Conservation (phyloP, 2,113 vertebrate species). For the Ptychochromis oligacanthus region DNA sequence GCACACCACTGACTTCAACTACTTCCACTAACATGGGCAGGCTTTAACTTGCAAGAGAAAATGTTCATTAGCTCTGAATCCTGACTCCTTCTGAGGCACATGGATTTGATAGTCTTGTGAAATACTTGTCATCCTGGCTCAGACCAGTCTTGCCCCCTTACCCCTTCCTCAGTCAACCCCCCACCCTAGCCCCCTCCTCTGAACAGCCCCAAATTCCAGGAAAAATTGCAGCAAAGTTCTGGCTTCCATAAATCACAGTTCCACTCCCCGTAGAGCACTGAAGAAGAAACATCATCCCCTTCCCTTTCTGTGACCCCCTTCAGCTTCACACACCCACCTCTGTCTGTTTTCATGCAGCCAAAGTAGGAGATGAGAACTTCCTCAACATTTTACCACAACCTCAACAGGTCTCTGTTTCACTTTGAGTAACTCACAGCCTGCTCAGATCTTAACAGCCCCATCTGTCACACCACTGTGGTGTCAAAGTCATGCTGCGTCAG, state of each 20-base stretch:
- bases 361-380: constrained; percentile 58
- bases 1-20: constrained; percentile 28
- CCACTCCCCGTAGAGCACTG: constrained; percentile 58
- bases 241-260: constrained; percentile 75
- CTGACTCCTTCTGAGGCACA: constrained; percentile 45
- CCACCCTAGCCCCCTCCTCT: neutral
- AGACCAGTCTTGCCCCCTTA: constrained; percentile 56
- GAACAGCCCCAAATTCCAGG: constrained; percentile 69
- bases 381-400: constrained; percentile 41
- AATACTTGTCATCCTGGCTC: constrained; percentile 65
- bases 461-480: constrained; percentile 60
- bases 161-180: constrained; percentile 28
- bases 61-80: constrained; percentile 26
- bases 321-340: constrained; percentile 38
- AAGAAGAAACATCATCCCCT: constrained; percentile 64
- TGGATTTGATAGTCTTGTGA: constrained; percentile 71
- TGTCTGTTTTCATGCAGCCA: constrained; percentile 18
- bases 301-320: constrained; percentile 43
- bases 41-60: neutral
- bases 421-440: constrained; percentile 29
- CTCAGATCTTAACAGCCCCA: constrained; percentile 70
- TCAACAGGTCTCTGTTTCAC: constrained; percentile 56
- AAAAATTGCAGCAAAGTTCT: constrained; percentile 72
- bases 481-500: constrained; percentile 69
- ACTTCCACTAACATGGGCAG: constrained; percentile 49